These are phyloP conservation scores for Zoanthus sociatus DNA, from an alignment of 92 coral and sea anemone species.

Conservation along the genomic window DNA sequence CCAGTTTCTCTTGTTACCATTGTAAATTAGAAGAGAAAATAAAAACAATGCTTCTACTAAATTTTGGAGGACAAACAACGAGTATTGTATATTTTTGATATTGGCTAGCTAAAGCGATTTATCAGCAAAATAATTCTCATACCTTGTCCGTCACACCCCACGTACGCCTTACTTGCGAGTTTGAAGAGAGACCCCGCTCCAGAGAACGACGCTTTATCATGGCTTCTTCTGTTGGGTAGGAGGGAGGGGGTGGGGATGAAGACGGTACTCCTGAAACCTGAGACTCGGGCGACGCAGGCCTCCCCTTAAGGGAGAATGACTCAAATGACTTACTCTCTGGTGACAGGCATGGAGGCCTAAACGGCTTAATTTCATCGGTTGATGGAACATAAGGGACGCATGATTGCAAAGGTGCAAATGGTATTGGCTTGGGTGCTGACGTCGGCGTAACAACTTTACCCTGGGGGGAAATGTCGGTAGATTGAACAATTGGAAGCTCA, in stretches of 20 bases:
- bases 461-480: slow-evolving; percentile 11
- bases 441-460: slow-evolving; percentile 12
- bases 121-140: neutral
- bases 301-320: slow-evolving; percentile 41
- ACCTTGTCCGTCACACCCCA: slow-evolving; percentile 96
- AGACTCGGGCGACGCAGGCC: slow-evolving; percentile 84
- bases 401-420: slow-evolving; percentile 39
- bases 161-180: slow-evolving; percentile 76
- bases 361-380: slow-evolving; percentile 46
- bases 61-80: no score
- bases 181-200: slow-evolving; percentile 46
- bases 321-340: slow-evolving; percentile 24
- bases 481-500: slow-evolving; percentile 24
- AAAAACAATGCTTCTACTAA: no score
- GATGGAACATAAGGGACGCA: slow-evolving; percentile 30
- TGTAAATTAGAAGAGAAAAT: no score
- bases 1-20: no score
- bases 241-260: slow-evolving; percentile 88
- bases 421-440: slow-evolving; percentile 34
- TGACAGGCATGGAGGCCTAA: slow-evolving; percentile 62
- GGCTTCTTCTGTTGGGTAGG: slow-evolving; percentile 74
- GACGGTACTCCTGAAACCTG: slow-evolving; percentile 68
- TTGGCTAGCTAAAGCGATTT: no score
- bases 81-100: no score
- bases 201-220: slow-evolving; percentile 58